A percentile compares a stretch with the other conserved stretches of the same genome.
These are phyloP conservation scores for Agrotis ipsilon DNA, from an alignment of 2,888 invertebrate species.

Conservation along the genomic window DNA sequence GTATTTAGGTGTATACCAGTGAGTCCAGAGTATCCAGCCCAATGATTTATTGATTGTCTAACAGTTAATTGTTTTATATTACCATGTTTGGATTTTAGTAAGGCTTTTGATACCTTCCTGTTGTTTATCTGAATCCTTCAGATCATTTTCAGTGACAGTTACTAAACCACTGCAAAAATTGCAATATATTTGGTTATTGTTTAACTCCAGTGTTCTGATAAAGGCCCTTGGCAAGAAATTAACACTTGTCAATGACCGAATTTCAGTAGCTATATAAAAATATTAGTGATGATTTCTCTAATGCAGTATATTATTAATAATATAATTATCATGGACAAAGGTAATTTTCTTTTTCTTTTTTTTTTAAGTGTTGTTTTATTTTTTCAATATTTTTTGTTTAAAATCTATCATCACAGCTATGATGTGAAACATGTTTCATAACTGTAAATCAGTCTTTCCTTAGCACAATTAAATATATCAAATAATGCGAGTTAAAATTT, in stretches of 20 bases:
- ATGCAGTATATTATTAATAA: background rate
- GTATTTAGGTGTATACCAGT: conserved; percentile 11
- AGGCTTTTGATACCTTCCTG: conserved; percentile 18
- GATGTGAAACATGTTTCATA: conserved; percentile 7
- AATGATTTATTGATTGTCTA: conserved; percentile 46
- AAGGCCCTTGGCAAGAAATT: background rate
- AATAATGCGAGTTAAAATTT: too few species aligned
- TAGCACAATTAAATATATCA: too few species aligned
- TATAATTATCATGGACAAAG: conserved; percentile 1
- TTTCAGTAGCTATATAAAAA: background rate
- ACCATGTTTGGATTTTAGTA: conserved; percentile 15
- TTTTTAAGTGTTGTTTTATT: background rate
- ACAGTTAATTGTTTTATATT: conserved; percentile 27
- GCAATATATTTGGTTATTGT: background rate
- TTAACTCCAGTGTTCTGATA: background rate
- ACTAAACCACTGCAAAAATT: background rate
- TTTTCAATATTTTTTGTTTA: background rate
- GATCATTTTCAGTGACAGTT: background rate
- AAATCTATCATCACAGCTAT: background rate
- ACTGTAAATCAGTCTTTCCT: background rate
- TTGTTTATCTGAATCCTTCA: conserved; percentile 7
- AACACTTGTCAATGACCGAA: background rate
- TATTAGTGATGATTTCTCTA: background rate
- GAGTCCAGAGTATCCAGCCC: conserved; percentile 29
- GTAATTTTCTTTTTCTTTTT: background rate